Evolutionary conservation across 2,888 invertebrate species (phyloP), one percentile per base, ranked within the genome.

Genomic region (Anorthoa munda): DNA sequence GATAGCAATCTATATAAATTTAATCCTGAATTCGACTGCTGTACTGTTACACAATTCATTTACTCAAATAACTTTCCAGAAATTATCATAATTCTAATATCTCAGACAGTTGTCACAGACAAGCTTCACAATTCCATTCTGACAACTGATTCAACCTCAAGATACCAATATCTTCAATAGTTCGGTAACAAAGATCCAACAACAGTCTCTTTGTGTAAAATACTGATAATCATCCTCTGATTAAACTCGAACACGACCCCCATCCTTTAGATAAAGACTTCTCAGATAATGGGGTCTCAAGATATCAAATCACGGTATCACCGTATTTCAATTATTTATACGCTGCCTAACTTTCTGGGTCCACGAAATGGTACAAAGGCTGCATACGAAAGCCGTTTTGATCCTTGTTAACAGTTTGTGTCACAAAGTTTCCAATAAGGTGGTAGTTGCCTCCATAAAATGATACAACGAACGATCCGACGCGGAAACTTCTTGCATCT

Each of bases 331-430:
- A 75, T 78, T 82, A 70, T 82, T 79, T 81, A 75, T 46, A 73
- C 39, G 70, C 55, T 55, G 69, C 71, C 68, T 18, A 78, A 79
- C 53, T 75, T 75, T 68, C 64, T 45, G 13, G 60, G 46, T 82
- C 48, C 56, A 39, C 23, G 31, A 65, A 78, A 72, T 67, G 17
- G 63, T 53, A 66, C 65, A 58, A 63, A 66, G 58, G 66, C n/a
- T 55, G 63, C 83, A 66, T 82, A 31, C 58, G 26, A 67, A 83
- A 72, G 55, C 53, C 66, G 15, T 67, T 67, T 72, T 67, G 79
- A 79, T 83, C 73, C 79, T 79, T 66, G 73, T 79, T 72, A 79
- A 67, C 79, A 79, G 79, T 79, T 83, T 83, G 48, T 72, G 79
- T 79, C 72, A 58, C 66, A 48, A 66, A 83, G 64, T 79, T 79